A percentile compares a stretch with the other conserved stretches of the same genome.
These are phyloP conservation scores for Riparia riparia DNA, from an alignment of 2,113 vertebrate species.

Conservation along the genomic window DNA sequence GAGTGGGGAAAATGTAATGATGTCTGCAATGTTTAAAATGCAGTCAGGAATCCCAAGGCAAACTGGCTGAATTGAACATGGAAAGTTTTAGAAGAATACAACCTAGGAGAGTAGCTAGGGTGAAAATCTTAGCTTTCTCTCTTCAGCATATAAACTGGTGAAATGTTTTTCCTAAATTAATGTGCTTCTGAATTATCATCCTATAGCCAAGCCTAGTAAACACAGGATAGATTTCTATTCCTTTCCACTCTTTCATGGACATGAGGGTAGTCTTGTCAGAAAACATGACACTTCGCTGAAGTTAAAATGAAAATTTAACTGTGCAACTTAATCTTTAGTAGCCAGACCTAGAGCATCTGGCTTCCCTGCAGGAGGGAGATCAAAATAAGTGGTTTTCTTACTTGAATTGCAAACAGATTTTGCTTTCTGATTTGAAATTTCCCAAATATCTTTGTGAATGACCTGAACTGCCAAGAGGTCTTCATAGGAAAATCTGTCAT, in stretches of 20 bases:
- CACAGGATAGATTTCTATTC: background rate
- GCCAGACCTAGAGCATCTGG: background rate
- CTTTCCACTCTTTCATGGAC: background rate
- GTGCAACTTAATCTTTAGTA: background rate
- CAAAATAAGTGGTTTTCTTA: background rate
- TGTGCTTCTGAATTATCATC: fast-evolving
- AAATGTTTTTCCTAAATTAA: background rate
- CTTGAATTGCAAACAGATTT: background rate
- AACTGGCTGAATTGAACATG: background rate
- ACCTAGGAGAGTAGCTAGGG: background rate
- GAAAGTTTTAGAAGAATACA: background rate
- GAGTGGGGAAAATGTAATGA: background rate
- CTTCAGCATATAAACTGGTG: background rate
- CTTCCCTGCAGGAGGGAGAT: background rate
- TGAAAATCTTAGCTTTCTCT: background rate
- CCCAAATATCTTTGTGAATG: background rate
- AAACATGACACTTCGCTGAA: background rate
- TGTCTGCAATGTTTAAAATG: background rate
- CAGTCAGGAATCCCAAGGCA: background rate
- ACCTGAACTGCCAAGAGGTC: background rate
- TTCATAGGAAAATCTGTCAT: too few species aligned
- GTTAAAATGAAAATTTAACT: background rate
- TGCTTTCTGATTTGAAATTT: background rate
- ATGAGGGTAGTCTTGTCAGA: background rate
- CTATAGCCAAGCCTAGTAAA: background rate